Base-by-base conservation (phyloP, 2,113 vertebrate species). In the Dromiciops gliroides region DNA sequence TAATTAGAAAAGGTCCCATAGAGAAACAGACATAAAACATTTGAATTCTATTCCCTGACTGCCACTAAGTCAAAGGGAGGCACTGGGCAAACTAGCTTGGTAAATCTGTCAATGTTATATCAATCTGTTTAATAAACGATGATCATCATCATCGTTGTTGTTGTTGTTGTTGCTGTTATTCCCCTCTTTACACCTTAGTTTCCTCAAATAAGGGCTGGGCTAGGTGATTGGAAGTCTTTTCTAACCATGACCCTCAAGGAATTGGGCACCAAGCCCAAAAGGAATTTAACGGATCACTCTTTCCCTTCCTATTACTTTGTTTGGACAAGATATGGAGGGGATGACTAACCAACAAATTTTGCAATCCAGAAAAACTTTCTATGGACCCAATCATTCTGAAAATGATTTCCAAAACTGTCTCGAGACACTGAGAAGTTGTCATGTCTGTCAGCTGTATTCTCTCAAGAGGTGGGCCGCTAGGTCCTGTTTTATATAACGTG, bases 391-490 rank as follows among this genome's bases (percentile, higher is more conserved):
- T n/a, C 7, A 88, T 83, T 94, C 94, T 94, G 83, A 94, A 92
- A 95, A 95, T 23, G 88, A 52, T 75, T 93, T 94, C 92, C 92
- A 83, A 83, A n/a, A 89, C 26, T 51, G 26, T 67, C 94, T 95
- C 91, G 60, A 44, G 60, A 52, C 91, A 94, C 48, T 50, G 37
- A 31, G 94, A 52, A 96, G 67, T 11, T 89, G 51, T 88, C 67
- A 93, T 92, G 48, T 7, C 50, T 56, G 89, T 89, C 37, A 83
- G 19, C 8, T 44, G 7, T 67, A 94, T 89, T 53, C 89, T 44
- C 88, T 91, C 51, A 92, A 90, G 10, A n/a, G 67, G 19, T 7
- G 83, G n/a, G 94, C 89, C 23, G 94, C 50, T 50, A 88, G n/a
- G 26, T 92, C 92, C 26, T 94, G 48, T 75, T 92, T 89, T 95